Conservation (phyloP, 2,888 invertebrate genomes). For the Dichetophora obliterata region DNA sequence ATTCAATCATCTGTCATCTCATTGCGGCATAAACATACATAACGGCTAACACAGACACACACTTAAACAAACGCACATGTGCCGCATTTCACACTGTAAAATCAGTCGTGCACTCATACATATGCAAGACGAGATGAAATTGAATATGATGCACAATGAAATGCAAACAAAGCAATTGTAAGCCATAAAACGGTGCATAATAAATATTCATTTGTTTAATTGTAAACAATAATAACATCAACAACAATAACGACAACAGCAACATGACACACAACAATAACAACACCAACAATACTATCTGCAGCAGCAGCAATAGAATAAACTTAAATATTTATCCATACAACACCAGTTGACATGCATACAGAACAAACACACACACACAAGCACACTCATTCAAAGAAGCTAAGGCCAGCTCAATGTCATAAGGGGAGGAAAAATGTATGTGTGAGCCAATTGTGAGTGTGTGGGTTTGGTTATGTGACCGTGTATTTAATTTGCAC, state of each 20-base stretch:
- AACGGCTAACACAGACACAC: too few species aligned
- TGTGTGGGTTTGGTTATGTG: too few species aligned
- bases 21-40: too few species aligned
- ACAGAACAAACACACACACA: neutral
- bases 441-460: too few species aligned
- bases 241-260: neutral
- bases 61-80: too few species aligned
- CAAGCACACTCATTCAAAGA: neutral
- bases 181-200: conserved; percentile 10
- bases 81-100: too few species aligned
- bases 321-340: conserved; percentile 11
- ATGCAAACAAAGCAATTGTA: conserved; percentile 10
- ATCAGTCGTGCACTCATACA: neutral
- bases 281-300: neutral
- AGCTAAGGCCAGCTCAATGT: too few species aligned
- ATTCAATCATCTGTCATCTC: too few species aligned
- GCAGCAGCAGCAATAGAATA: neutral
- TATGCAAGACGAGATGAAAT: neutral
- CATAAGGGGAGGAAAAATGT: too few species aligned
- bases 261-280: neutral
- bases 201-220: conserved; percentile 24
- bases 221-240: conserved; percentile 1
- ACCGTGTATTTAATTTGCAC: too few species aligned
- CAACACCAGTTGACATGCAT: neutral
- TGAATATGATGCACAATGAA: neutral